Base-by-base conservation (phyloP, 2,888 invertebrate genomes). In the Thera britannica region DNA sequence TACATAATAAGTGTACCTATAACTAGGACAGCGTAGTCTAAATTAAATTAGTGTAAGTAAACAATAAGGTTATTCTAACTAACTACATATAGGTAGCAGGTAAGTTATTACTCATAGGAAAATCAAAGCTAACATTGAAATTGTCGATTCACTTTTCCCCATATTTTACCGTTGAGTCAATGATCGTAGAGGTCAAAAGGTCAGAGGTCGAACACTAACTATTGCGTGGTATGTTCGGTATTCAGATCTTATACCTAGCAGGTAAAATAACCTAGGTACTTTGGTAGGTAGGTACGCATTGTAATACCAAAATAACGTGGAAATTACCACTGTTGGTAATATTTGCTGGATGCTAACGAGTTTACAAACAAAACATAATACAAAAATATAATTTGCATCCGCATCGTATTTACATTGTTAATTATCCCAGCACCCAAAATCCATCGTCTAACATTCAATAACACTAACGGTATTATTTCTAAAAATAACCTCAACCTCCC, bases 401-500 rank as follows among this genome's bases (percentile, higher is more conserved):
- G 44, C 56, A 41, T 60, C 36, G 5, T 62, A 54, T 67, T 67
- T 61, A 46, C 51, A 35, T 61, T 51, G 9, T 9, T 44, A 52
- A 66, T 66, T 35, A 64, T 58, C 34, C 44, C 35, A 2, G n/a
- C 57, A 46, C 61, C 38, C 23, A 23, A 60, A 61, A 66, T 35
- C 36, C 8, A 52, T 59, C 12, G 23, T 46, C 36, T 56, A 64
- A 2, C 46, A 58, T 11, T n/a, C 34, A 36, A 12, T 62, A 62
- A 62, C 49, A 12, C 34, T 36, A 58, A 41, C 38, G 60, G 58
- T 2, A 62, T 52, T 49, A 23, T 34, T 60, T 63, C 65, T 61
- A 71, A 60, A 71, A 71, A 71, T 68, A 71, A 60, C 58, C 62
- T 67, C 7, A 56, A 44, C 23, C 11, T 55, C 59, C 49, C n/a